Evolutionary conservation across 2,888 invertebrate species (phyloP), one percentile per base, ranked within the genome.

Genomic region (Pyrrhosoma nymphula): DNA sequence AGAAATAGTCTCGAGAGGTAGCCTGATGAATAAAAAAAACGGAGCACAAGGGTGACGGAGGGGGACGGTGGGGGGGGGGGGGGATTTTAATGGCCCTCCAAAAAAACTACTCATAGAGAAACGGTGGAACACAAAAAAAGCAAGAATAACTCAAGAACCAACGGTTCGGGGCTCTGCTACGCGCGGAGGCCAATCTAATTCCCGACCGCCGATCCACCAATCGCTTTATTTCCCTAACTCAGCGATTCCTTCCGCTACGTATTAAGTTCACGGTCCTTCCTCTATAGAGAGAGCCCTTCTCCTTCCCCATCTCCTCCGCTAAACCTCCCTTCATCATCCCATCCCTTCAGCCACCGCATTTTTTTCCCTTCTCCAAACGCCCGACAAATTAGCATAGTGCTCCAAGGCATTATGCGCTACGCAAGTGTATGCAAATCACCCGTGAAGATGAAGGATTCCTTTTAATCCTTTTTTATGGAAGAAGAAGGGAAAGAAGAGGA

Each of bases 391-490:
- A 93, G 63, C 93, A 93, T 93, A 93, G 69, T 63, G 69, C 56
- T 89, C 56, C 55, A n/a, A 56, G 89, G 93, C 91, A 63, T 39
- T 91, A 91, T 26, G n/a, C 55, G 69, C 93, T 63, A 39, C 63
- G 39, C 82, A 93, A 93, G 69, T 93, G 47, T 93, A 93, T 93
- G 93, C 93, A 93, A 93, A 93, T 93, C 93, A 93, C 69, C 93
- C 47, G 93, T 47, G 93, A 39, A 89, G 63, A 69, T 82, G 39
- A 93, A 93, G 39, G 63, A 47, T 75, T 69, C 75, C 47, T 47
- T 89, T 56, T 55, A 69, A 69, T 69, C 47, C 47, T 63, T 63
- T 75, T 69, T 93, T 93, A 93, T 93, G 82, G 82, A 18, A 82
- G 20, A 60, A 60, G 20, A 60, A 20, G 60, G 20, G 20, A 60